Conservation (phyloP, 2,113 vertebrate species). For the Megaleporinus macrocephalus region DNA sequence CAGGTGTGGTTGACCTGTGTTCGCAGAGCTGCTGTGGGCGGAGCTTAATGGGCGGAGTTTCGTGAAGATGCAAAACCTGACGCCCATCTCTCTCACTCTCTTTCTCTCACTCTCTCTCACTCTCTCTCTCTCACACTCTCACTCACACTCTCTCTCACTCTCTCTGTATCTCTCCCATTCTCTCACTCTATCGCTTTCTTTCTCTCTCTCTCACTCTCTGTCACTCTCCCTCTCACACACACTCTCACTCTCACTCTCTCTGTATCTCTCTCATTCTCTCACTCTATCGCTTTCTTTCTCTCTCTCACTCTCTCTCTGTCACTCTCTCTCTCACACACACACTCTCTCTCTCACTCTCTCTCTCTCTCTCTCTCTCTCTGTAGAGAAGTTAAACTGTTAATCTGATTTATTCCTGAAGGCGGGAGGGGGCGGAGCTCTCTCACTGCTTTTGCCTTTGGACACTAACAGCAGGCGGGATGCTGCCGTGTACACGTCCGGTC, state of each 20-base stretch:
- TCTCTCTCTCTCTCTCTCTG: no score
- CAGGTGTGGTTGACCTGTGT: conserved; percentile 57
- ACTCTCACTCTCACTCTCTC: not conserved
- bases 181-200: no score
- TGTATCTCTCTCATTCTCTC: not conserved
- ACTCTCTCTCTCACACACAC: not conserved
- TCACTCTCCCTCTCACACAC: not conserved
- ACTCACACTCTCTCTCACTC: not conserved
- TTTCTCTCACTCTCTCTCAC: not conserved
- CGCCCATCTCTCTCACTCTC: not conserved
- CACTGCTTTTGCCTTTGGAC: conserved; percentile 28
- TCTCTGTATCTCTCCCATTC: no score
- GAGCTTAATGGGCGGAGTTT: conserved; percentile 18
- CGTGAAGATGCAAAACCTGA: conserved; percentile 18
- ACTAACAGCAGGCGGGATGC: conserved; percentile 1
- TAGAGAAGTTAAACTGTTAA: conserved; percentile 28
- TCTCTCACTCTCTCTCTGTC: not conserved
- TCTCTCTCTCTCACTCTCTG: not conserved
- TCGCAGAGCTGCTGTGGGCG: conserved; percentile 41
- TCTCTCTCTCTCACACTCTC: not conserved
- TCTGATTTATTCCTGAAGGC: conserved; percentile 9
- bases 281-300: no score
- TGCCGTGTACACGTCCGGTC: not conserved
- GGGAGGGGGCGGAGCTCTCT: conserved; percentile 17
- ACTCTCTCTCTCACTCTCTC: not conserved